Base-by-base conservation (phyloP, 1,140 invertebrate genomes). In the Pseudomyrmex sp. region DNA sequence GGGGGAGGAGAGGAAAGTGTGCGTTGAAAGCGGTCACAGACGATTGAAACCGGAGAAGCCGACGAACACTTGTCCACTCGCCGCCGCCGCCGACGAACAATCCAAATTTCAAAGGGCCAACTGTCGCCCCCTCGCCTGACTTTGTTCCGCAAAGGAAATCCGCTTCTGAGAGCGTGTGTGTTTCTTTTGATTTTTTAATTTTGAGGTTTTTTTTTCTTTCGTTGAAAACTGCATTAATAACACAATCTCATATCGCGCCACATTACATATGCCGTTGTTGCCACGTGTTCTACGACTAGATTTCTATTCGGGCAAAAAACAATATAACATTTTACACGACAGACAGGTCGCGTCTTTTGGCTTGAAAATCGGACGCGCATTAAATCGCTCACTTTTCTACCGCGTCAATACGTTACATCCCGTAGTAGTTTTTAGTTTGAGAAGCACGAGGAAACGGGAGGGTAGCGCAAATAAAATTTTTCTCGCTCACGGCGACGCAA, bases 41-140 rank as follows among this genome's bases (percentile, higher is more conserved):
- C 91, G 92, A 89, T 94, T 94, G 94, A 93, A 94, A 94, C 85
- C 90, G 90, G 93, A 94, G 94, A 94, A 91, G 93, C 92, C 90
- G 91, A 90, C 90, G 89, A 92, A 91, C 91, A 92, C 88, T 94
- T 93, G 93, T 90, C 89, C 92, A 91, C 91, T 93, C 91, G 90
- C 90, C 88, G 90, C 26, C 76, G 35, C 35, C 35, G 35, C 5
- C 35, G 86, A 73, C 87, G 90, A 92, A 93, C 91, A 94, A 94
- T 93, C 93, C 89, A 83, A 89, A 91, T 92, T 93, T 92, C 88
- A 93, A 94, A 94, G 91, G 91, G 87, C 88, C 84, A 90, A 91
- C 88, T 87, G 89, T 73, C 87, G 69, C 77, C 80, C 84, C 68
- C 82, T 76, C 74, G 58, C 54, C 87, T 89, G 88, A 89, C 88